Evolutionary conservation across 1,140 invertebrate species (phyloP).

Genomic region (Zaprionus africanus): DNA sequence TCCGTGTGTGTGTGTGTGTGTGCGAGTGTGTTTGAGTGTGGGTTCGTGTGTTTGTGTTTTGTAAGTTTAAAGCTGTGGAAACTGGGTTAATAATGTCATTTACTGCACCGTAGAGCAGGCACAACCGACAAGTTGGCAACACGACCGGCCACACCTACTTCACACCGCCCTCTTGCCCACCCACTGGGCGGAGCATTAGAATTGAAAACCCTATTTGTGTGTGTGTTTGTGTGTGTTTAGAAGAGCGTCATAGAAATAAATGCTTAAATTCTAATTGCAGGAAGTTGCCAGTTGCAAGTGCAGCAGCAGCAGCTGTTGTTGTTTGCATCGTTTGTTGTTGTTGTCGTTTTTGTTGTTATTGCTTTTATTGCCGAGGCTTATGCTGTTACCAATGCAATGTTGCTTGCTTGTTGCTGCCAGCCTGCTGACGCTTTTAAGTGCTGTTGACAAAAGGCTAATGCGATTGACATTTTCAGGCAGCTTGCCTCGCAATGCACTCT

Average conservation of each 20-base stretch:
- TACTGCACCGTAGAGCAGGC: constrained; percentile 64
- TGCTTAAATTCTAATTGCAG: constrained; percentile 54
- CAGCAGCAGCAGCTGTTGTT: constrained; percentile 7
- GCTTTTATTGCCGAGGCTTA: constrained; percentile 20
- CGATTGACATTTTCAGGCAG: constrained; percentile 48
- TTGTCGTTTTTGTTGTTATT: constrained; percentile 7
- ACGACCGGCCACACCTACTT: constrained; percentile 27
- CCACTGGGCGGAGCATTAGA: constrained; percentile 39
- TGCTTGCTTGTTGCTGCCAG: constrained; percentile 14
- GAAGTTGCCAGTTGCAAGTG: constrained; percentile 41
- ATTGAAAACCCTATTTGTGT: constrained; percentile 39
- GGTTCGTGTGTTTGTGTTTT: constrained; percentile 20
- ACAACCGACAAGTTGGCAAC: constrained; percentile 47
- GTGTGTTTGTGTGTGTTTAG: constrained; percentile 28
- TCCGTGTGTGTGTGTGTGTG: not conserved
- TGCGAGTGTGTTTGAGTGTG: constrained; percentile 24
- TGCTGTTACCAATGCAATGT: constrained; percentile 31
- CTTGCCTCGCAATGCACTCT: constrained; percentile 6
- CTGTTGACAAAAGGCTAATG: constrained; percentile 54
- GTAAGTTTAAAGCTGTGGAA: constrained; percentile 61
- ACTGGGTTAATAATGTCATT: constrained; percentile 82
- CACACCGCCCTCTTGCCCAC: not conserved
- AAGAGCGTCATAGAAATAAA: constrained; percentile 44
- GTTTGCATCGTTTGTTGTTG: not conserved
- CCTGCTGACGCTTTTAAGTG: constrained; percentile 25